Percentiles rank a stretch among this genome's conserved stretches.
Conservation (phyloP, 2,113 vertebrate species). For the Pluvialis apricaria region DNA sequence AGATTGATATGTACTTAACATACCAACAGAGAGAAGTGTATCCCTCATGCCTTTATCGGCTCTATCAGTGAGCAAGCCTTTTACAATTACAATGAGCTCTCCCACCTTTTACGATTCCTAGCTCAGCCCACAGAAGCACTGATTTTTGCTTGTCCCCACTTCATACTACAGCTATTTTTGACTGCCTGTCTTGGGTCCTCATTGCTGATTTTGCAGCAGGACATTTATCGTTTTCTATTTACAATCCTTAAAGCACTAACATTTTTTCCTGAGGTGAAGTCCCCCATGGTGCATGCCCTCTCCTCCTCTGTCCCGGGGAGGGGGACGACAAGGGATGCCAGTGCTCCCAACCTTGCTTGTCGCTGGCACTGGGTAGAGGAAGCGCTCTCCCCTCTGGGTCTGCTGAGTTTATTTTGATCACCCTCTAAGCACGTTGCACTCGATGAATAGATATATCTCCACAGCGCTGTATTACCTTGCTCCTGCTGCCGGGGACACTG, state of each 20-base stretch:
- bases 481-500: conserved; percentile 80
- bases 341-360: neutral
- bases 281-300: neutral
- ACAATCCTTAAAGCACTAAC: neutral
- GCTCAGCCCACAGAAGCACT: neutral
- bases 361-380: neutral
- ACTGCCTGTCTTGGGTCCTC: neutral
- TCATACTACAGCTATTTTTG: neutral
- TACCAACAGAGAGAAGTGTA: neutral
- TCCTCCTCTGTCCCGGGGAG: neutral
- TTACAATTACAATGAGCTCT: neutral
- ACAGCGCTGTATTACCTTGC: conserved; percentile 78
- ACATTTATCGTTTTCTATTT: neutral
- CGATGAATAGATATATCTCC: neutral
- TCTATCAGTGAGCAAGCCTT: neutral
- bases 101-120: neutral
- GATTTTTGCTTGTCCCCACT: neutral
- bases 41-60: neutral
- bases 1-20: neutral
- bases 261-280: neutral
- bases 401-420: neutral
- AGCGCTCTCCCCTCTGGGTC: neutral
- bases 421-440: neutral
- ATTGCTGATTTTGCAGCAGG: neutral
- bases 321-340: neutral